Conservation (phyloP, 2,113 vertebrate species). For the Ramphastos sulfuratus region DNA sequence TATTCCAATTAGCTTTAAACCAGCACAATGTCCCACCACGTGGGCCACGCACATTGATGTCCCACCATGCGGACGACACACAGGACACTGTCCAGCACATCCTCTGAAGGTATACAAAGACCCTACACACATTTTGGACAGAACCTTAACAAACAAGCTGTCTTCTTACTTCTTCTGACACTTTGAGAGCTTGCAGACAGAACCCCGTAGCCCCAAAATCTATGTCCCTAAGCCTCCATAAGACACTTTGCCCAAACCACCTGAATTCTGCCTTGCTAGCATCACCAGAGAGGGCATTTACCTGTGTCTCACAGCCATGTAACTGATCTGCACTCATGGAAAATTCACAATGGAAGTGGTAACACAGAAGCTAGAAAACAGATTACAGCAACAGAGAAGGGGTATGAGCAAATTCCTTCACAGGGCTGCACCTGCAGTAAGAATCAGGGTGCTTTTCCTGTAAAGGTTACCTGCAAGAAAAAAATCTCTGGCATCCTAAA, state of each 20-base stretch:
- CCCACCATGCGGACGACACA: neutral
- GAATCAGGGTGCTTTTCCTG: neutral
- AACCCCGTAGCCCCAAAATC: neutral
- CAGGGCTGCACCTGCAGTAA: neutral
- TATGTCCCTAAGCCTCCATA: rapidly evolving
- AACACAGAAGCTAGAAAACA: neutral
- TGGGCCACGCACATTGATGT: no score
- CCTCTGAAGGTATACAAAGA: neutral
- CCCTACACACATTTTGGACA: neutral
- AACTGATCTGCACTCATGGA: neutral
- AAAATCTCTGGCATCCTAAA: neutral
- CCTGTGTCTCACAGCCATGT: neutral
- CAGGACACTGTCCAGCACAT: rapidly evolving
- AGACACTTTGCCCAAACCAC: neutral
- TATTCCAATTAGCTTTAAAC: no score
- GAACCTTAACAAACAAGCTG: neutral
- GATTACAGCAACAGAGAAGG: neutral
- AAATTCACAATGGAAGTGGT: neutral
- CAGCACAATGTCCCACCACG: no score
- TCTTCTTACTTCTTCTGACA: neutral
- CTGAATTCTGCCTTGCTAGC: neutral
- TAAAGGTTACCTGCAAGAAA: neutral
- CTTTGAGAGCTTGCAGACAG: neutral
- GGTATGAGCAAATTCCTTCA: neutral
- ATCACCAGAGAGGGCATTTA: neutral